Evolutionary conservation across 2,888 invertebrate species (phyloP), one percentile per base, ranked within the genome.

Genomic region (Drosophila birchii): DNA sequence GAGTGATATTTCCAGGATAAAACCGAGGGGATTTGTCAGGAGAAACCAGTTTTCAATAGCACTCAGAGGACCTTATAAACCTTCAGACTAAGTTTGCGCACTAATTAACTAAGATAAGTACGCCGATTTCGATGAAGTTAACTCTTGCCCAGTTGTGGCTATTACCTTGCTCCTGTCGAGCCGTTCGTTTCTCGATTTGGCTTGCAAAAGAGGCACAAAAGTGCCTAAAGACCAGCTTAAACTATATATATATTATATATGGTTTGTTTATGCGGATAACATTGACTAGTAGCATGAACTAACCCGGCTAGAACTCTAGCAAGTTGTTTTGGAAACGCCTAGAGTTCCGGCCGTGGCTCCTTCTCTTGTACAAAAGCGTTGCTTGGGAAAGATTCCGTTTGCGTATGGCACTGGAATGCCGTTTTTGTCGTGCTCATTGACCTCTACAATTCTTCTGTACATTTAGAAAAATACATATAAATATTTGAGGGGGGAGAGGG

Each of bases 381-480:
- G 38, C 38, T 26, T 38, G 23, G 23, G 26, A 56, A 32, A 49
- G 29, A 23, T 44, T 76, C 61, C 58, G 20, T 53, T 61, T 68
- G 66, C 63, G 20, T 26, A 71, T 73, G 74, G 81, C 86, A 83
- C 86, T 44, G 84, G 82, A 84, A 86, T 84, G 77, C 87, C 79
- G 12, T 55, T 41, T 41, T 5, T 44, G 45, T 41, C 66, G 67
- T 64, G 38, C 29, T 29, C 41, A 12, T 23, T 23, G 64, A 34
- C 23, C 44, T 51, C 41, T 53, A 32, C 39, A 18, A 23, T 18
- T 45, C 62, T 44, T 56, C 55, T 67, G 54, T 64, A 61, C 66
- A 66, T 47, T 44, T 82, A 86, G 79, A 88, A 84, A 84, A 84
- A 81, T 85, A 83, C 88, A 76, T 80, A 84, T 55, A 86, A 84